Base-by-base conservation (phyloP, 2,113 vertebrate genomes). In the Toxotes jaculatrix region DNA sequence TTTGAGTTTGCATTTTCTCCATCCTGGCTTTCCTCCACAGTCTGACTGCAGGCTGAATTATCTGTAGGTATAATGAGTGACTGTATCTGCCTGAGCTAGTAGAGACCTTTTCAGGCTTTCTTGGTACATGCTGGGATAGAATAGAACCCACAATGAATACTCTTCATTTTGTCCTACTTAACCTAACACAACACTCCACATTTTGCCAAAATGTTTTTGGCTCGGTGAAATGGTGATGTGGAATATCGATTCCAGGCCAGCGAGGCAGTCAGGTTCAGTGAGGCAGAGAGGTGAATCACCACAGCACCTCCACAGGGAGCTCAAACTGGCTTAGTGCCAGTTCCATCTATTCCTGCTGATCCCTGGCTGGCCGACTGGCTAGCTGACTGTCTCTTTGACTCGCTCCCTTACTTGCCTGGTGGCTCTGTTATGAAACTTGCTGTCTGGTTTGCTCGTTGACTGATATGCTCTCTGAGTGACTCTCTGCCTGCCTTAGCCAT, bases 201-300 rank as follows among this genome's bases (percentile, higher is more conserved):
- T 76, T 89, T 87, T 87, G 85, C 85, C 90, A 87, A 78, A 88
- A 87, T 51, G 79, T 75, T 82, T 86, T 87, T 89, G 91, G 90
- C 87, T 83, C 5, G 1, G 65, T 34, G 59, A 84, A 82, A 89
- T 34, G 66, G 77, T 23, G 71, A 86, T 84, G 83, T 57, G 49
- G 75, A 86, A 88, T 90, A 89, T 87, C 60, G 74, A 82, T 85
- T 90, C 61, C 27, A 16, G 69, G 76, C 87, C 85, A 80, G 83
- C 0, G 36, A 91, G 73, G 80, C 84, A 53, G 79, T 62, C 65
- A 45, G 80, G 83, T 69, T 82, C 67, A 79, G 78, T 12, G 65
- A 86, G 81, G 80, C 64, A 65, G 71, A 53, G 74, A 89, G 84
- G 87, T 87, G 83, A 87, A 88, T 87, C 87, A 86, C 86, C 77